phyloP scores from a whole-genome alignment of 2,797 vertebrate genomes.

The Fistularia tabacaria region DNA sequence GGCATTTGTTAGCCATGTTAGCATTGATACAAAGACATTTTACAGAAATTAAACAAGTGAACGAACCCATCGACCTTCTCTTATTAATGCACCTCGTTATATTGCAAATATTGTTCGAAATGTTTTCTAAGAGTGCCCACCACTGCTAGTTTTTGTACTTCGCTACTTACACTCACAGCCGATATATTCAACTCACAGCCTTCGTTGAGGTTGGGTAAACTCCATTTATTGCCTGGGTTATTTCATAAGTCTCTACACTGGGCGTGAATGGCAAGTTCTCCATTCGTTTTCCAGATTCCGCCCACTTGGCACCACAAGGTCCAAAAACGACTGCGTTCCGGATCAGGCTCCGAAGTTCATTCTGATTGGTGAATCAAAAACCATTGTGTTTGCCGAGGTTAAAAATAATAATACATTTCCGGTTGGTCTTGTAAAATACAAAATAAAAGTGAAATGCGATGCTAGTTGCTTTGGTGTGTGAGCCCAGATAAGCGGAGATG shows the following conservation, averaged over 20 bases:
- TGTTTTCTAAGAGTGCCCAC: no score
- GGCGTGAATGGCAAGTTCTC: not conserved
- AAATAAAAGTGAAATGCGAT: conserved; percentile 1
- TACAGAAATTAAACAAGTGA: no score
- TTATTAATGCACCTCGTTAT: no score
- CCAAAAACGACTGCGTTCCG: conserved; percentile 4
- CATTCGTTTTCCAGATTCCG: conserved; percentile 3
- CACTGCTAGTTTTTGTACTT: not conserved
- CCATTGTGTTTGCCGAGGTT: no score
- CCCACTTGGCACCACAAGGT: not conserved
- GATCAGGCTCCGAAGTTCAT: not conserved
- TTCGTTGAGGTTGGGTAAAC: not conserved
- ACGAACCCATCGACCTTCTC: no score
- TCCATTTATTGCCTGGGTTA: not conserved
- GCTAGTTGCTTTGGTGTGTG: no score
- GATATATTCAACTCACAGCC: not conserved
- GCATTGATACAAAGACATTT: not conserved
- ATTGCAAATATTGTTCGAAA: no score
- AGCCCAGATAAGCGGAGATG: no score
- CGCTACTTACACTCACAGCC: not conserved
- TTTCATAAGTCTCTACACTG: not conserved
- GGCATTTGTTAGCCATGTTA: not conserved
- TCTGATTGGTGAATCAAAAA: conserved; percentile 46
- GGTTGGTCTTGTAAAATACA: not conserved
- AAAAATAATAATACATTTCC: not conserved